Evolutionary conservation across 2,797 vertebrate species (phyloP).

Genomic region (Euphonia xanthogaster): DNA sequence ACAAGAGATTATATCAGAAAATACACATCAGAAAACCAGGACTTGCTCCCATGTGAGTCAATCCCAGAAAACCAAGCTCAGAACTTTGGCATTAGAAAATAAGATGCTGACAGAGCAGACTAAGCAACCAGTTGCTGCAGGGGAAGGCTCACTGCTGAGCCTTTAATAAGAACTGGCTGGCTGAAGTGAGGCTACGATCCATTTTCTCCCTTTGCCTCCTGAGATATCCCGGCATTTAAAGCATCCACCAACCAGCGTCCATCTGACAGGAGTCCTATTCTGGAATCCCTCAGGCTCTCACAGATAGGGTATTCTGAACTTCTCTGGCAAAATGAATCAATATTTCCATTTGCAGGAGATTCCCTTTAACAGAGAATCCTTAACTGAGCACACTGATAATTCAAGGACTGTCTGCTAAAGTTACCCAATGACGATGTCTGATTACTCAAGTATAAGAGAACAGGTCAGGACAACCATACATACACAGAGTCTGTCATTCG

Average conservation of each 20-base stretch:
- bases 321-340: neutral
- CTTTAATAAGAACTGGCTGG: neutral
- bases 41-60: neutral
- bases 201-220: neutral
- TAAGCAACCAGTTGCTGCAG: neutral
- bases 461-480: constrained; percentile 2
- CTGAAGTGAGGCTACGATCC: neutral
- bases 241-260: neutral
- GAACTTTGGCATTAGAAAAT: neutral
- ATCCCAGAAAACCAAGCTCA: neutral
- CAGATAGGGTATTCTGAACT: neutral
- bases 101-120: neutral
- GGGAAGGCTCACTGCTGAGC: neutral
- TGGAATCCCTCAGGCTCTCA: neutral
- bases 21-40: neutral
- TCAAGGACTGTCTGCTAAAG: neutral
- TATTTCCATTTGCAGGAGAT: neutral
- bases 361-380: neutral
- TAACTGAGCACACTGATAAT: neutral
- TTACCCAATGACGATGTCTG: neutral
- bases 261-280: neutral
- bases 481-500: neutral
- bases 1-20: neutral
- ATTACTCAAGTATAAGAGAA: neutral
- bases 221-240: neutral